These are phyloP conservation scores for Temnothorax nylanderi DNA, from an alignment of 1,140 invertebrate genomes.

Conservation along the genomic window DNA sequence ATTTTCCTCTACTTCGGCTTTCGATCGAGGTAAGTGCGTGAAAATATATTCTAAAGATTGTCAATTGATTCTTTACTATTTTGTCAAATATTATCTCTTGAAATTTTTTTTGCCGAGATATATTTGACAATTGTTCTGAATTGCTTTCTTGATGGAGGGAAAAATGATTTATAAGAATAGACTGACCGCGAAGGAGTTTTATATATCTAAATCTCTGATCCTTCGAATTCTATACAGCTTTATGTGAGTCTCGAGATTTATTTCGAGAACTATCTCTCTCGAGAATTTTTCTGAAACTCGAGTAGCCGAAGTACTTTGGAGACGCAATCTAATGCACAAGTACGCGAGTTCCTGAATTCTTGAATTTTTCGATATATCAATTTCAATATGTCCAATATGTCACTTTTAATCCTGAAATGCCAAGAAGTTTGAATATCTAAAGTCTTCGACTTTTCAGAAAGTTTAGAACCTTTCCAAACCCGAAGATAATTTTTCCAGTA, in stretches of 20 bases:
- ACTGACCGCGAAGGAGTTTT: neutral
- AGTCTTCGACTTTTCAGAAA: neutral
- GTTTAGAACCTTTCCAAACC: neutral
- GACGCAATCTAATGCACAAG: neutral
- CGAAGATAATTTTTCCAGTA: neutral
- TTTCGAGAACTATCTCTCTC: neutral
- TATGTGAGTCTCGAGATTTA: neutral
- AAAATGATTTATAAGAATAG: neutral
- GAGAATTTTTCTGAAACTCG: neutral
- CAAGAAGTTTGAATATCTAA: neutral
- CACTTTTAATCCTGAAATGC: neutral
- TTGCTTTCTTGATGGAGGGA: neutral
- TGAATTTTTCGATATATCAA: neutral
- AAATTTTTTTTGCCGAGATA: neutral
- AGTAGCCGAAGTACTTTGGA: neutral
- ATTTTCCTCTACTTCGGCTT: constrained; percentile 76
- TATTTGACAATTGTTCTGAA: too few species aligned
- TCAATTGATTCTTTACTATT: neutral
- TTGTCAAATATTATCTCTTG: neutral
- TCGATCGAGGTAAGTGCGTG: constrained; percentile 23
- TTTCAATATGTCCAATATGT: neutral
- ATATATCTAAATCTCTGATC: neutral
- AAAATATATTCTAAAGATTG: neutral
- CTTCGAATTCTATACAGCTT: neutral
- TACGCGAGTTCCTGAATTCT: neutral